Percentiles rank a stretch among this genome's conserved stretches.
phyloP scores from a whole-genome alignment of 2,888 invertebrate genomes.

The Sarcophaga carnaria region DNA sequence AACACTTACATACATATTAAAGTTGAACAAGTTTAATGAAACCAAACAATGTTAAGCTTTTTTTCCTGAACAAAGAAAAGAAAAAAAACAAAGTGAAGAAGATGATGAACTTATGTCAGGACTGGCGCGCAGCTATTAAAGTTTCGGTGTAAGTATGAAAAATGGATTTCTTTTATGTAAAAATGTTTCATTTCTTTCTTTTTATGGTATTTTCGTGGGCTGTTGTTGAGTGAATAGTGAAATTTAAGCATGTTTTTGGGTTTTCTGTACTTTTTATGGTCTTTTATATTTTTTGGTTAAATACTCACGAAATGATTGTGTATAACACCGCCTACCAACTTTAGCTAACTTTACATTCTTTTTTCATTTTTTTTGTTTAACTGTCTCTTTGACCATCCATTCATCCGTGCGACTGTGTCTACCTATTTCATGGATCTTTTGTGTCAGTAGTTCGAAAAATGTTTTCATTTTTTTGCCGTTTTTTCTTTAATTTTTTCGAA shows the following conservation, averaged over 20 bases:
- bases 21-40: neutral
- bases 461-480: conserved; percentile 2
- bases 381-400: neutral
- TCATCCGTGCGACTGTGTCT: neutral
- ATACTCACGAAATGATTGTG: conserved; percentile 69
- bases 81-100: neutral
- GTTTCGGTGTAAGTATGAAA: conserved; percentile 54
- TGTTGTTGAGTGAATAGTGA: conserved; percentile 47
- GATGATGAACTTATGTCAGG: conserved; percentile 30
- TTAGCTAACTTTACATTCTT: conserved; percentile 44
- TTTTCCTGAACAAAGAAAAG: neutral
- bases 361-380: neutral
- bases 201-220: conserved; percentile 11
- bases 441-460: conserved; percentile 26
- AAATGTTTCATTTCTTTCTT: conserved; percentile 9
- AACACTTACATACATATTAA: neutral
- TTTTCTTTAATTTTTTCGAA: conserved; percentile 16
- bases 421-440: conserved; percentile 34
- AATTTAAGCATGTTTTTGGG: conserved; percentile 52
- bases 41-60: neutral
- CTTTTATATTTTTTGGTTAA: conserved; percentile 53
- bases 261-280: neutral
- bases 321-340: conserved; percentile 66
- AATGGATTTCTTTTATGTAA: conserved; percentile 49
- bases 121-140: neutral